These are phyloP conservation scores for Acanthococcus lagerstroemiae DNA, from an alignment of 2,888 invertebrate genomes.

Conservation along the genomic window DNA sequence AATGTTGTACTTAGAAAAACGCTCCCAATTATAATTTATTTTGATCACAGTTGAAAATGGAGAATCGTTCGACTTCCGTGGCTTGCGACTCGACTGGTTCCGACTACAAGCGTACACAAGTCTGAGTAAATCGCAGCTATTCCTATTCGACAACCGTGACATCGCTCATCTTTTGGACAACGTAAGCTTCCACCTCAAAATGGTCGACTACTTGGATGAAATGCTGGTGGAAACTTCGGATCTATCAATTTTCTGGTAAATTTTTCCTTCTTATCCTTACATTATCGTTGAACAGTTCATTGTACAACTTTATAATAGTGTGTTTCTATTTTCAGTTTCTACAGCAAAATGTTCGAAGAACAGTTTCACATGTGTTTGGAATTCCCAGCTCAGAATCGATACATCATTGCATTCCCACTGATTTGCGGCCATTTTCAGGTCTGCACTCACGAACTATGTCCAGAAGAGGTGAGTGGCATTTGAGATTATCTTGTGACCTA, in stretches of 20 bases:
- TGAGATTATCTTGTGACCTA: too few relatives aligned
- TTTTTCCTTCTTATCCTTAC: background rate
- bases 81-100: conserved; percentile 94
- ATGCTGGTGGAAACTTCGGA: conserved; percentile 94
- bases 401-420: conserved; percentile 92
- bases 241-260: conserved; percentile 85
- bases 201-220: conserved; percentile 96
- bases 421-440: conserved; percentile 97
- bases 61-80: conserved; percentile 89
- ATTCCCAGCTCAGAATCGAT: conserved; percentile 96
- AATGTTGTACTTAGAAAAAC: background rate
- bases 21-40: background rate
- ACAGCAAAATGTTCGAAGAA: conserved; percentile 91
- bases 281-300: background rate
- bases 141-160: conserved; percentile 71
- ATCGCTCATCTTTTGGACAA: conserved; percentile 88
- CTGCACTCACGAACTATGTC: conserved; percentile 95
- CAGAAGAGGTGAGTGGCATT: conserved; percentile 62
- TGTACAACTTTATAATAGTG: background rate
- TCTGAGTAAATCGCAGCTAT: conserved; percentile 59
- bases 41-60: conserved; percentile 70
- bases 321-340: conserved; percentile 52
- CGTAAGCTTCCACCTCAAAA: conserved; percentile 91
- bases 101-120: conserved; percentile 90
- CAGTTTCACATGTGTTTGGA: conserved; percentile 98